Conservation (phyloP, 2,888 invertebrate genomes). For the Desoria tigrina region DNA sequence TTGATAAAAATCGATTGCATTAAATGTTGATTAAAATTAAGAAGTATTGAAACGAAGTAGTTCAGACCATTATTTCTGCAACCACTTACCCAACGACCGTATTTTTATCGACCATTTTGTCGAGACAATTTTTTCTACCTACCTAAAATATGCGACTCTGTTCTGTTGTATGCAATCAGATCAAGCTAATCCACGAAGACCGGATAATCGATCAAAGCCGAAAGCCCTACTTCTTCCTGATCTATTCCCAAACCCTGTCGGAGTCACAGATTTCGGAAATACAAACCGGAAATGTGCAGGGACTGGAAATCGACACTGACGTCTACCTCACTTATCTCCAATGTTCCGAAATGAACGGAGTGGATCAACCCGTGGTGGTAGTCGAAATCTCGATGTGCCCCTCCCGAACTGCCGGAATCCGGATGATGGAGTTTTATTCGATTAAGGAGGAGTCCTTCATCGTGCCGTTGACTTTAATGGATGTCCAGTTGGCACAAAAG, state of each 20-base stretch:
- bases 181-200: too few relatives aligned
- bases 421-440: conserved; percentile 27
- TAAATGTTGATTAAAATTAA: too few relatives aligned
- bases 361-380: background rate
- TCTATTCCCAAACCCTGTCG: background rate
- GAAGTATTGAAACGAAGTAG: too few relatives aligned
- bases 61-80: too few relatives aligned
- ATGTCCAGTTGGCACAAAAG: conserved; percentile 22
- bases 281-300: background rate
- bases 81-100: too few relatives aligned
- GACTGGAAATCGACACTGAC: conserved; percentile 13
- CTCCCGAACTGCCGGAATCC: conserved; percentile 3
- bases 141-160: too few relatives aligned
- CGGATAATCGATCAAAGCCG: too few relatives aligned
- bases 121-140: too few relatives aligned
- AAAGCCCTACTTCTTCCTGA: conserved; percentile 12
- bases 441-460: conserved; percentile 27
- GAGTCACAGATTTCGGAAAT: background rate
- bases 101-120: too few relatives aligned
- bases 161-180: too few relatives aligned
- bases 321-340: conserved; percentile 5
- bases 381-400: background rate
- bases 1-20: too few relatives aligned
- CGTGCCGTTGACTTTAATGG: background rate
- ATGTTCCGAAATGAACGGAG: background rate